Conservation (phyloP, 2,113 vertebrate species). For the Prietella phreatophila region DNA sequence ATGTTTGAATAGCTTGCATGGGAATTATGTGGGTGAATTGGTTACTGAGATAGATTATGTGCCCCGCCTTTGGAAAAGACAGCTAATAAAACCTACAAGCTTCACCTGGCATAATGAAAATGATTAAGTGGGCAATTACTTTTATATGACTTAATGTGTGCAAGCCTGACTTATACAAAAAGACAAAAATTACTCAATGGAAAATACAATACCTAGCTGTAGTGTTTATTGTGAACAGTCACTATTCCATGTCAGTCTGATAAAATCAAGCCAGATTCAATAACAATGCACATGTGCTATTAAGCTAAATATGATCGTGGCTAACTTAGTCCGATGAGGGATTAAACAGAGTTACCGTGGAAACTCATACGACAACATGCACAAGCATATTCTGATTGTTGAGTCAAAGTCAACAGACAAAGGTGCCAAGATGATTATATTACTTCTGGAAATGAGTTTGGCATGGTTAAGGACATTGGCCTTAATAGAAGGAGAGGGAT, state of each 20-base stretch:
- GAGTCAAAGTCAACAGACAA: conserved; percentile 65
- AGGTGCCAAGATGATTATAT: conserved; percentile 67
- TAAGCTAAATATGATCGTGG: conserved; percentile 46
- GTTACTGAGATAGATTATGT: background rate
- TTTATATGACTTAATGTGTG: background rate
- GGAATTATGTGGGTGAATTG: conserved; percentile 23
- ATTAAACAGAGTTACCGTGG: conserved; percentile 67
- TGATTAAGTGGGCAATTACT: conserved; percentile 16
- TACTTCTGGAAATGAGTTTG: conserved; percentile 57
- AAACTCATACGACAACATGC: conserved; percentile 62
- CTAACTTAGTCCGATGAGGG: conserved; percentile 54
- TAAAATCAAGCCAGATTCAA: conserved; percentile 43
- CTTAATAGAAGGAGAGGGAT: conserved; percentile 69
- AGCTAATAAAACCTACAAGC: background rate
- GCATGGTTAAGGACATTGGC: conserved; percentile 59
- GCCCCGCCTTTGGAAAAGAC: conserved; percentile 22
- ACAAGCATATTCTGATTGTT: conserved; percentile 57
- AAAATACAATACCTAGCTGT: conserved; percentile 20
- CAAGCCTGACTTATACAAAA: background rate
- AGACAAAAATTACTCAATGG: background rate
- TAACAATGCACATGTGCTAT: conserved; percentile 50
- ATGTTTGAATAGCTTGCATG: conserved; percentile 14
- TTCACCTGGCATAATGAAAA: conserved; percentile 40
- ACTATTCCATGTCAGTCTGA: background rate
- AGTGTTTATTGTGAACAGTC: background rate